Evolutionary conservation across 2,888 invertebrate genomes (phyloP).

Genomic region (Gisinianus flammeolus): DNA sequence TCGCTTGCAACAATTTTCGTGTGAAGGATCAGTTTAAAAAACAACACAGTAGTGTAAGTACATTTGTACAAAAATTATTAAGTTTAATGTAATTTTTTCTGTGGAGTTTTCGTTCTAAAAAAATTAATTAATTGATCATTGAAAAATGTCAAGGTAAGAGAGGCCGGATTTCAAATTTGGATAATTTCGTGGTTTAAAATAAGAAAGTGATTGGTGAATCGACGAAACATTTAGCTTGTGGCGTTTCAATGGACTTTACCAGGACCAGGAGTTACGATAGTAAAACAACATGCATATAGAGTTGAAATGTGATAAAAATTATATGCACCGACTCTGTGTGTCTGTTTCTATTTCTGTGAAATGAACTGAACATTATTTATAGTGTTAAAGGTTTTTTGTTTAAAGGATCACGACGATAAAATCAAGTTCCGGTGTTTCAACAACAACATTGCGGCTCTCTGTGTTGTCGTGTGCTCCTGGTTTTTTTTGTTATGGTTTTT

Average conservation of each 20-base stretch:
- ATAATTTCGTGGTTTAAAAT: too few relatives aligned
- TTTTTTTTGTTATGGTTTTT: neutral
- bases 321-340: neutral
- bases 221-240: too few relatives aligned
- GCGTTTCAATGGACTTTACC: neutral
- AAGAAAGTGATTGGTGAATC: too few relatives aligned
- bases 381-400: slow-evolving; percentile 1
- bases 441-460: slow-evolving; percentile 9
- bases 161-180: too few relatives aligned
- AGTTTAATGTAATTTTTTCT: too few relatives aligned
- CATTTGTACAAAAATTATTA: too few relatives aligned
- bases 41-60: too few relatives aligned
- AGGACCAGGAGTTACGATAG: neutral
- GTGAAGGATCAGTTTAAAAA: too few relatives aligned
- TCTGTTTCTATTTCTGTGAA: neutral
- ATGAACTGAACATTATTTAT: neutral
- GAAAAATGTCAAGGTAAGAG: too few relatives aligned
- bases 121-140: too few relatives aligned
- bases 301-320: neutral
- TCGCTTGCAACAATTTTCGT: too few relatives aligned
- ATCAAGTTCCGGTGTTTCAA: slow-evolving; percentile 29
- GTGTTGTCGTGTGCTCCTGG: neutral
- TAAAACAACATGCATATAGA: neutral
- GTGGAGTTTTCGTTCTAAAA: too few relatives aligned
- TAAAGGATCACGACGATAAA: slow-evolving; percentile 25